phyloP scores from a whole-genome alignment of 1,140 invertebrate species.

The Drosophila rhopaloa region DNA sequence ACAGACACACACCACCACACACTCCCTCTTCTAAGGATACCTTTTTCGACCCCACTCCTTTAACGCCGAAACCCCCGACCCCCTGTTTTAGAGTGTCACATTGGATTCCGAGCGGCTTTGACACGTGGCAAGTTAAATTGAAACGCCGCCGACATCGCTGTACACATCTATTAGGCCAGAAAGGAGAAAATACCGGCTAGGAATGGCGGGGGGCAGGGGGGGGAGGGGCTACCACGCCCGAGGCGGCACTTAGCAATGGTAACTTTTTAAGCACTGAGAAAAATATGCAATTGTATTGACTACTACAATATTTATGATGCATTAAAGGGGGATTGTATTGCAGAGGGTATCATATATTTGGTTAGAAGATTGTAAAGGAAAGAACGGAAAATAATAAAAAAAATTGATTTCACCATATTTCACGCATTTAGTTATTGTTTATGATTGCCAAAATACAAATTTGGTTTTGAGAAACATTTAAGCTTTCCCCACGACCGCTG shows the following conservation, averaged over 20 bases:
- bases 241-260: conserved; percentile 57
- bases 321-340: no score
- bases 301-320: not conserved
- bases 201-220: not conserved
- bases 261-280: conserved; percentile 25
- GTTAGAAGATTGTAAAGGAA: no score
- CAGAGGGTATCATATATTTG: no score
- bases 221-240: conserved; percentile 3
- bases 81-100: conserved; percentile 65
- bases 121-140: conserved; percentile 81
- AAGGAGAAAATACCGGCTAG: not conserved
- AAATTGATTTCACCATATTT: no score
- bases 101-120: conserved; percentile 72
- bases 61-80: not conserved
- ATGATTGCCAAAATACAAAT: no score
- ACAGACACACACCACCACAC: conserved; percentile 26
- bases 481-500: no score
- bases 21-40: conserved; percentile 11
- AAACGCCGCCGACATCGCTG: conserved; percentile 73
- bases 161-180: conserved; percentile 72
- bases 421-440: no score
- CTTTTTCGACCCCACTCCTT: not conserved
- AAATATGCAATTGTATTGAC: not conserved
- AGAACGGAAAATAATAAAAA: no score
- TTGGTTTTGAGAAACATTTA: no score